A percentile compares a stretch with the other conserved stretches of the same genome.
phyloP scores from a whole-genome alignment of 2,113 vertebrate genomes.

The Bambusicola thoracicus region DNA sequence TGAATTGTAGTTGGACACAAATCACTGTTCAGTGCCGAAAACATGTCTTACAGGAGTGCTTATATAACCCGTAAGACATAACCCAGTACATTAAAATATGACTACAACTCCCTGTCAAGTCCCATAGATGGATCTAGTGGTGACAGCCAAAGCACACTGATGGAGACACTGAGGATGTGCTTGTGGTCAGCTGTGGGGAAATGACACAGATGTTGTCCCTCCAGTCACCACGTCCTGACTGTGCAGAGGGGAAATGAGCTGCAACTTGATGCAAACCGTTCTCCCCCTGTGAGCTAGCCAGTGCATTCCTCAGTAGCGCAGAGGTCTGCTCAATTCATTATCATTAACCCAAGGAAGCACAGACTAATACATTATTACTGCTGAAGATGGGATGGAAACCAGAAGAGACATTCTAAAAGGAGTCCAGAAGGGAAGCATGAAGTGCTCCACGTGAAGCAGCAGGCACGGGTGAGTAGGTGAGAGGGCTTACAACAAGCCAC shows the following conservation, averaged over 20 bases:
- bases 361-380: neutral
- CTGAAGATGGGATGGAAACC: neutral
- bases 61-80: neutral
- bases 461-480: neutral
- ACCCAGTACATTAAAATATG: neutral
- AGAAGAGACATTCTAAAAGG: neutral
- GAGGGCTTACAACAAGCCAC: neutral
- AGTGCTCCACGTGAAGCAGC: neutral
- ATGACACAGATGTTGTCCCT: conserved; percentile 49
- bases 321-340: neutral
- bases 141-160: neutral
- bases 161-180: neutral
- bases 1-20: neutral
- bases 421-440: neutral
- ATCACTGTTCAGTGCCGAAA: neutral
- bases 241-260: neutral
- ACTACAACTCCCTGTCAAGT: neutral
- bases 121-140: neutral
- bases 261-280: conserved; percentile 4
- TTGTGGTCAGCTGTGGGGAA: conserved; percentile 49
- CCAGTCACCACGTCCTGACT: neutral
- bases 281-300: neutral
- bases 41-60: neutral
- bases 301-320: neutral
- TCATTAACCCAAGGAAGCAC: neutral